Base-by-base conservation (phyloP, 2,888 invertebrate genomes). In the Eucera pruinosa region DNA sequence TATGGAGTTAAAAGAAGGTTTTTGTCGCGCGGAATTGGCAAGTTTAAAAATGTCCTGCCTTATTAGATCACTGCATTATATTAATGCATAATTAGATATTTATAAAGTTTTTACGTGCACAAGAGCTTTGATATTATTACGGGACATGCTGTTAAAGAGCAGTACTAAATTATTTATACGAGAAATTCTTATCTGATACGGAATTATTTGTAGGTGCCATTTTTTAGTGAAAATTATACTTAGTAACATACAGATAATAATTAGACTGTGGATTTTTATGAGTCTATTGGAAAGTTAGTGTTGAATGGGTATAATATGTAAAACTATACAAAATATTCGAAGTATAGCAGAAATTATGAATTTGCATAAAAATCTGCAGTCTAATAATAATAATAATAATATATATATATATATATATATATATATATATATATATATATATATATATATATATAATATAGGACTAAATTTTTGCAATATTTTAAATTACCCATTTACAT, bases 121-220 rank as follows among this genome's bases (percentile, higher is more conserved):
- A 33, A 52, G 36, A 65, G 36, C 13, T 48, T 65, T 33, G 9
- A 65, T 69, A 66, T 20, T 69, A 66, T 20, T 47, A 48, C 36
- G 2, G 5, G 18, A 20, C 43, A 55, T 79, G 65, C 58, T 71
- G 60, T 72, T 72, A 11, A 66, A 33, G 45, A 71, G 11, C 68
- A 54, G 66, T 47, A 76, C 71, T 57, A 20, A 33, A 33, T 68
- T 77, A 69, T 30, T 66, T 41, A 20, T 43, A 15, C 54, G 72
- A 45, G n/a, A 36, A 57, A 77, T 43, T 58, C 9, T 55, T 76
- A 55, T 36, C 18, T 36, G 23, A 48, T 27, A 60, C 3, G n/a
- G n/a, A n/a, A 36, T 62, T 67, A 30, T 23, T 30, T 54, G 2
- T 18, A 65, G 18, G 48, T 61, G 66, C 45, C 66, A 76, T 66